Base-by-base conservation (phyloP, 30 jellyfish, hydroid and myxozoan genomes). In the Haliclystus octoradiatus region DNA sequence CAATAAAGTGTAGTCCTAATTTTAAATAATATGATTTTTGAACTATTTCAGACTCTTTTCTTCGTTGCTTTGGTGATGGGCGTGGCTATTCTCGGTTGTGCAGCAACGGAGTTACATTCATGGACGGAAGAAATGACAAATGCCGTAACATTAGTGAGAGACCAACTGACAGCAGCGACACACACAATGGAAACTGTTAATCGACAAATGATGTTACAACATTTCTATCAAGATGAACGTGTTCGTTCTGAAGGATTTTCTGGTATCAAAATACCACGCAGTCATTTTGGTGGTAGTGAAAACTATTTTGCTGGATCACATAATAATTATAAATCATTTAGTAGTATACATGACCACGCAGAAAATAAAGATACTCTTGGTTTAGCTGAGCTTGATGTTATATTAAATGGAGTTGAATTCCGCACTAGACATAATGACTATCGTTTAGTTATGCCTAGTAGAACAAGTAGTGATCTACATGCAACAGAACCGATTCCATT, bases 371-470 rank as follows among this genome's bases (percentile, higher is more conserved):
- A 69, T 2, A 53, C 80, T 2, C 74, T 73, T 50, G 94, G 94
- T 9, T 69, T 81, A 88, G 94, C 85, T 1, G 94, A 81, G 66
- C 66, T 81, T 60, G 62, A 69, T 28, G 94, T 74, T 24, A 88
- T 73, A 1, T 50, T 81, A 12, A 81, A 81, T 63, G 94, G 94
- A 3, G 78, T 81, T 15, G 94, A 81, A 50, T 81, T 81, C 67
- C 86, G 94, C 19, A 81, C 94, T 26, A 78, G 94, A 35, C 94
- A 81, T 71, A 81, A 81, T 62, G 94, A 81, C 29, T 81, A 81
- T 62, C 50, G 80, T 22, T 64, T 81, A 66, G 24, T 49, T 25
- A 72, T 66, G 82, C 88, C 94, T 5, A 62, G 1, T 25, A 69
- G 30, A 7, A 9, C 47, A n/a, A 53, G 27, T 24, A 24, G 68